Evolutionary conservation across 2,888 invertebrate species (phyloP).

Genomic region (Criorhina ranunculi): DNA sequence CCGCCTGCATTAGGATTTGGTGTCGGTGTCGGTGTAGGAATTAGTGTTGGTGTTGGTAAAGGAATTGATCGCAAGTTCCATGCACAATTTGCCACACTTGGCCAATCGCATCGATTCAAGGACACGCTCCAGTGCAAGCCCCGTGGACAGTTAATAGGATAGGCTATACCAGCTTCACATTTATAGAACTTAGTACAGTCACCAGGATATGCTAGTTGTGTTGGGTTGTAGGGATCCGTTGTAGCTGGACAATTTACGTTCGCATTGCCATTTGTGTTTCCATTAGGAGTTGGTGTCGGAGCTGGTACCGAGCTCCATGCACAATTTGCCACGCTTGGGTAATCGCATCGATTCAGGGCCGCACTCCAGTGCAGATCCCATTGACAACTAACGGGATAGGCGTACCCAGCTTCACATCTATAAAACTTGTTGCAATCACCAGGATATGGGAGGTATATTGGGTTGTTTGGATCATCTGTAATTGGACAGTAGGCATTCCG

Average conservation of each 20-base stretch:
- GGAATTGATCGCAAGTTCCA: too few species aligned
- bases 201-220: slow-evolving; percentile 76
- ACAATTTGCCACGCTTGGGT: slow-evolving; percentile 78
- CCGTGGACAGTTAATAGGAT: slow-evolving; percentile 74
- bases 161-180: slow-evolving; percentile 68
- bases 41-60: not conserved
- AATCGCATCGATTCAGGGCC: slow-evolving; percentile 78
- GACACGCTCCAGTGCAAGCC: slow-evolving; percentile 79
- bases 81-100: slow-evolving; percentile 78
- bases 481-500: not conserved
- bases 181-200: slow-evolving; percentile 81
- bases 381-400: slow-evolving; percentile 75
- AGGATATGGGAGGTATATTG: slow-evolving; percentile 77
- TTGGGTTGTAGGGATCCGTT: too few species aligned
- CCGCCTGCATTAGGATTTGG: not conserved
- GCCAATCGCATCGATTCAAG: slow-evolving; percentile 79
- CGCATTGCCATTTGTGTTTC: not conserved
- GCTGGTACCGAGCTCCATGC: not conserved
- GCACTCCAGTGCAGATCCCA: slow-evolving; percentile 79
- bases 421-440: slow-evolving; percentile 80
- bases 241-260: too few species aligned
- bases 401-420: slow-evolving; percentile 75
- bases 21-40: not conserved
- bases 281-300: not conserved
- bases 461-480: slow-evolving; percentile 36